phyloP scores from a whole-genome alignment of 2,797 vertebrate species.

The Tiaroga cobitis region DNA sequence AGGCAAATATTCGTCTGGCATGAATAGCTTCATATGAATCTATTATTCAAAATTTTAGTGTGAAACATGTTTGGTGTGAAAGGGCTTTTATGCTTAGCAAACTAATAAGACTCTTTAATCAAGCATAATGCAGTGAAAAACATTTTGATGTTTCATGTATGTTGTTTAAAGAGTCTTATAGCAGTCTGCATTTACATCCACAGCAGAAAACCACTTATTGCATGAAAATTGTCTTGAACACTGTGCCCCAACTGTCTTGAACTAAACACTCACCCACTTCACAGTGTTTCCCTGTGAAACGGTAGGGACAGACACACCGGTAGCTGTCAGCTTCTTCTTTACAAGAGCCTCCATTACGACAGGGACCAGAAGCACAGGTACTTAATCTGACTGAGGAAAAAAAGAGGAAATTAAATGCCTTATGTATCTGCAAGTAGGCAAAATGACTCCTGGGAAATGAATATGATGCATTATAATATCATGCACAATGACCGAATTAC shows the following conservation, averaged over 20 bases:
- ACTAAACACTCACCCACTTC: constrained; percentile 88
- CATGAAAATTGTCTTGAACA: neutral
- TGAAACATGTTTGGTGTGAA: neutral
- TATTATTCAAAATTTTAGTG: neutral
- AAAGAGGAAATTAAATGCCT: constrained; percentile 53
- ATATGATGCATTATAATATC: neutral
- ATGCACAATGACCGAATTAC: neutral
- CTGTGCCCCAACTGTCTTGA: too few species aligned
- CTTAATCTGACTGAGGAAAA: constrained; percentile 86
- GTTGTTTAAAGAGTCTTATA: too few species aligned
- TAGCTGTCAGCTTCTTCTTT: constrained; percentile 87
- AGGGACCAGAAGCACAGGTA: constrained; percentile 88
- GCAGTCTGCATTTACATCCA: neutral
- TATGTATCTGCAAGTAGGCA: constrained; percentile 17
- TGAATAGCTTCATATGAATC: neutral
- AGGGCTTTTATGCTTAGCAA: constrained; percentile 23
- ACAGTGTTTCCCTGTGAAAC: constrained; percentile 94
- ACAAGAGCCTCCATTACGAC: constrained; percentile 95
- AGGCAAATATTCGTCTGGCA: neutral
- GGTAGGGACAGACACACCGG: constrained; percentile 91
- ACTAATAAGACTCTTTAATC: constrained; percentile 13
- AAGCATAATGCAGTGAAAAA: neutral
- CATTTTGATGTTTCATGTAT: too few species aligned
- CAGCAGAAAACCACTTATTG: neutral
- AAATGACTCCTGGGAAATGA: neutral